These are phyloP conservation scores for Choristoneura rosaceana DNA, from an alignment of 2,888 invertebrate genomes.

Conservation along the genomic window DNA sequence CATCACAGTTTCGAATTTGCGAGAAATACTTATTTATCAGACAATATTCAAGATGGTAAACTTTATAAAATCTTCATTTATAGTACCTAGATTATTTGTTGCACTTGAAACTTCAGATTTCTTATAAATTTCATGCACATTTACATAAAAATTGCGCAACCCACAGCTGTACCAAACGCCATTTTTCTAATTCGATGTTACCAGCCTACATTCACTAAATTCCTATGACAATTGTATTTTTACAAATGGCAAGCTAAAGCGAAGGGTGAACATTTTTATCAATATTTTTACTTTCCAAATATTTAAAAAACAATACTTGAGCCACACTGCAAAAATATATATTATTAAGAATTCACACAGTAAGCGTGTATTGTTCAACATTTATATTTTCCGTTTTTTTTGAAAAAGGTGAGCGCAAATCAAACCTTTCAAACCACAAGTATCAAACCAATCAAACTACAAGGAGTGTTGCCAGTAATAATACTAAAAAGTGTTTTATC, in stretches of 20 bases:
- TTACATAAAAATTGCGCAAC: slow-evolving; percentile 85
- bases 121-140: slow-evolving; percentile 74
- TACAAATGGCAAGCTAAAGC: slow-evolving; percentile 2
- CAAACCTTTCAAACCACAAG: no score
- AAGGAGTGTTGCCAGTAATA: background rate
- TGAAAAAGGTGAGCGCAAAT: no score
- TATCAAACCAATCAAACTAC: no score
- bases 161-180: slow-evolving; percentile 83
- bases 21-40: slow-evolving; percentile 62
- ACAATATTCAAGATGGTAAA: slow-evolving; percentile 61
- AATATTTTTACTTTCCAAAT: no score
- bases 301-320: no score
- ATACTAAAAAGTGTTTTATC: background rate
- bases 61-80: slow-evolving; percentile 64
- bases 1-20: slow-evolving; percentile 75
- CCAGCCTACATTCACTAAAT: slow-evolving; percentile 45
- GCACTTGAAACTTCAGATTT: slow-evolving; percentile 65
- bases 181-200: slow-evolving; percentile 74
- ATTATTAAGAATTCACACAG: no score
- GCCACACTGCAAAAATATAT: no score
- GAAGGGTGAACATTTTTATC: background rate
- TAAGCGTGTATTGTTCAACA: no score
- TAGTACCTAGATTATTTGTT: slow-evolving; percentile 60
- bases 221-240: slow-evolving; percentile 12
- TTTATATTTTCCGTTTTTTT: no score